Base-by-base conservation (phyloP, 2,113 vertebrate species). In the Megalops atlanticus region DNA sequence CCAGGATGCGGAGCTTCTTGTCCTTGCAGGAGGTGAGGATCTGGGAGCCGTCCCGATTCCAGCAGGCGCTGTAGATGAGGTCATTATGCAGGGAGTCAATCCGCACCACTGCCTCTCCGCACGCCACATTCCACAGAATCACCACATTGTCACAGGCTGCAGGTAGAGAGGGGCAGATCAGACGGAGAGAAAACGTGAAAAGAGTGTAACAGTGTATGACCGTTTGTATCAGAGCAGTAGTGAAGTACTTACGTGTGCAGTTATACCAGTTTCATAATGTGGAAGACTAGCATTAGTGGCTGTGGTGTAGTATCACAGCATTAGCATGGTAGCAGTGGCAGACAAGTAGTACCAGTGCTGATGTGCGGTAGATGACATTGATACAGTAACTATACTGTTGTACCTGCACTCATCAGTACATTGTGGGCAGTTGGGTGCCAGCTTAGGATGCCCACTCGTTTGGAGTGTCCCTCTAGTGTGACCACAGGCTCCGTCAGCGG, bases 381-480 rank as follows among this genome's bases (percentile, higher is more conserved):
- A 58, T 58, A 16, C 7, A 58, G 52, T n/a, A 24, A 58, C 21
- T 58, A 4, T 24, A 58, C 3, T 58, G 18, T 2, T n/a, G 24
- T 87, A 97, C 96, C 96, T 95, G 96, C 96, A 21, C 91, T 97
- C 90, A 97, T 88, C 72, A 97, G 94, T 75, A 97, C 94, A 0
- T 97, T 97, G 89, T 95, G 96, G 58, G 96, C 96, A 0, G 96
- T 97, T 35, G 96, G 96, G 84, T 97, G 96, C 96, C 96, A 97
- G 84, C 86, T 88, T 71, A 97, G 92, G 43, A 96, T 95, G 87
- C 96, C 96, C 33, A 97, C 96, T 0, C 96, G 93, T 82, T 97
- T 97, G 76, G 95, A 96, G 88, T 97, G 96, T 3, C 96, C 96
- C 0, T 97, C 96, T 83, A 97, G 90, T 80, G 96, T 97, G 80